Base-by-base conservation (phyloP, 2,113 vertebrate genomes). In the Thunnus maccoyii region DNA sequence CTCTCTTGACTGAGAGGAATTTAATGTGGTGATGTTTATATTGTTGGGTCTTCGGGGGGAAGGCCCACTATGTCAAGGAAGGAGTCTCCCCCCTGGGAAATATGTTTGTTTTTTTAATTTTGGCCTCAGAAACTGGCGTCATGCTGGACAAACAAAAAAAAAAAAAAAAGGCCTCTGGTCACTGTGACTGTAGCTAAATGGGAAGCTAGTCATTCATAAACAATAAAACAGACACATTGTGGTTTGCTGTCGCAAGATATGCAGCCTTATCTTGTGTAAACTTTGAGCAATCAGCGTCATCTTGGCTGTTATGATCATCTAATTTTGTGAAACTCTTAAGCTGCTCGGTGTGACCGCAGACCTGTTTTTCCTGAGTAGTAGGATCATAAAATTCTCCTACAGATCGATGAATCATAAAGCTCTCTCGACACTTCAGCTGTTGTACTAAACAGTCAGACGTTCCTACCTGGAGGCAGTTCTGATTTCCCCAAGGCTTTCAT, bases 381-480 rank as follows among this genome's bases (percentile, higher is more conserved):
- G 41, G 58, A 58, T 84, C 80, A 56, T 32, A 22, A 79, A 67
- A 86, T 71, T 76, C 75, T 86, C 50, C 13, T 27, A 9, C 73
- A 47, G 75, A 74, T 71, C 16, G 55, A 61, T 92, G 80, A 91
- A 86, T 85, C 83, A 83, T 70, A 68, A 71, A 72, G 62, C 51
- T 1, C 50, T 27, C 76, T 71, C 36, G 48, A 44, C 79, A 72
- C 76, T 73, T 71, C 66, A 79, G 83, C 81, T 72, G 62, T 63
- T 68, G 60, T 25, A 80, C 50, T 47, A 54, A 81, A 56, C 84
- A 62, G 75, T 55, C 65, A 69, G 77, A 72, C 50, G 16, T 55
- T 88, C 61, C 68, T 87, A 87, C 86, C 88, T 86, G 79, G 76
- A 86, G 77, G 86, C 79, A 46, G 55, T 32, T 89, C 71, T 80